Base-by-base conservation (phyloP, 1,140 invertebrate species). In the Trichonephila clavata region DNA sequence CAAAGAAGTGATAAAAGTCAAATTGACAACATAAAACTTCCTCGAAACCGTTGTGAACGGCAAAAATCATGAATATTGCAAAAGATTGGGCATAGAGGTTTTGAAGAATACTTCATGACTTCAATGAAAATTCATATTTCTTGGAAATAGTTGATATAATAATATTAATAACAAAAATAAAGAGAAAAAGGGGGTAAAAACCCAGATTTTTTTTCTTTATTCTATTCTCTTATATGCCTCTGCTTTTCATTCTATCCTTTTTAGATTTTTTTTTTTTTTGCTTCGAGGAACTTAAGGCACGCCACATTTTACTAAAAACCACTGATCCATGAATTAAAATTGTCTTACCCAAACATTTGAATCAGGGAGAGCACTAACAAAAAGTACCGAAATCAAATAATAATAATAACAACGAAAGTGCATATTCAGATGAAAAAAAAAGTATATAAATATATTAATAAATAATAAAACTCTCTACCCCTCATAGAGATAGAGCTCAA, bases 291-390 rank as follows among this genome's bases (percentile, higher is more conserved):
- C 10, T 77, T 32, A 39, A 32, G 18, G 71, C 71, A 77, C 43
- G 83, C 83, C 24, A 84, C 59, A 84, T 18, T 50, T 60, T 59
- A 84, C 57, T 57, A 84, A 50, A 90, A 50, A 43, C 24, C 89
- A 81, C 89, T 90, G 89, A 90, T 80, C 89, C 89, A 90, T 90
- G 71, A 60, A 59, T 90, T 90, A 61, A 90, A 90, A 90, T 32
- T 61, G 27, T 90, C 57, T 81, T 50, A 77, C 43, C 89, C 61
- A 6, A 5, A 50, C n/a, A 57, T 10, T 24, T 50, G 50, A 24
- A 59, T 84, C 57, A 84, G 57, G n/a, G 24, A 8, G 24, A 13
- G 50, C 57, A 84, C 27, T 24, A 89, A 90, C 24, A 81, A 59
- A 81, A 50, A 60, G 5, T 61, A 20, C 68, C 24, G 27, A 50